A percentile compares a stretch with the other conserved stretches of the same genome.
Conservation (phyloP, 2,113 vertebrate genomes). For the Dryoscopus gambensis region DNA sequence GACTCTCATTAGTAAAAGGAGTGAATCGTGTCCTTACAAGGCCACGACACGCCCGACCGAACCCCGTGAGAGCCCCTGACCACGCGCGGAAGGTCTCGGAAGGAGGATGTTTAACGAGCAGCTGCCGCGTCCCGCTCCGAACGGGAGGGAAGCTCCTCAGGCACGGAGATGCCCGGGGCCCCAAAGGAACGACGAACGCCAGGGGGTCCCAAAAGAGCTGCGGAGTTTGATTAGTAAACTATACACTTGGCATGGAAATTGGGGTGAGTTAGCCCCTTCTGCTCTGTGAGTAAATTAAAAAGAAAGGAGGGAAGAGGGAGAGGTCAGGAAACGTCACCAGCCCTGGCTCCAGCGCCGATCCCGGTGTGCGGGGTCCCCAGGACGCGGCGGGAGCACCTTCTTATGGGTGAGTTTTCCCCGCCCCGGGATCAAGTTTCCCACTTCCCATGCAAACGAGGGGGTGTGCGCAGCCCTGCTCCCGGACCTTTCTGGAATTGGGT, state of each 20-base stretch:
- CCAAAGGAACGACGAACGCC: background rate
- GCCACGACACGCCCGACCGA: background rate
- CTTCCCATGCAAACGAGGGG: background rate
- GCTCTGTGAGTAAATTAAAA: background rate
- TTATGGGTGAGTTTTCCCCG: background rate
- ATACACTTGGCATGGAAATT: background rate
- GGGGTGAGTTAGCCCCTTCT: background rate
- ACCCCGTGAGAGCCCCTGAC: background rate
- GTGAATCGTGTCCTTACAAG: background rate
- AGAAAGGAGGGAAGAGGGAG: background rate
- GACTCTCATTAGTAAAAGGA: background rate
- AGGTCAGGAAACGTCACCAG: background rate
- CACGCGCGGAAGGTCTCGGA: too few species aligned
- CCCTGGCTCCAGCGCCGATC: background rate
- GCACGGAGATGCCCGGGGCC: background rate
- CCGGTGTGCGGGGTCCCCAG: background rate
- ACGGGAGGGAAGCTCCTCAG: background rate
- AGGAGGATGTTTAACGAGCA: background rate
- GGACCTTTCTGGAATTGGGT: background rate
- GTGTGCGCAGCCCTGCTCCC: rapidly evolving
- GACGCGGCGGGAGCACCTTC: background rate
- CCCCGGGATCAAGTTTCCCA: background rate
- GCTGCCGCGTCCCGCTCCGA: background rate
- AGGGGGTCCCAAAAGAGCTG: background rate
- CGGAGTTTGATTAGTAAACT: background rate